Evolutionary conservation across 2,113 vertebrate species (phyloP).

Genomic region (Boleophthalmus pectinirostris): DNA sequence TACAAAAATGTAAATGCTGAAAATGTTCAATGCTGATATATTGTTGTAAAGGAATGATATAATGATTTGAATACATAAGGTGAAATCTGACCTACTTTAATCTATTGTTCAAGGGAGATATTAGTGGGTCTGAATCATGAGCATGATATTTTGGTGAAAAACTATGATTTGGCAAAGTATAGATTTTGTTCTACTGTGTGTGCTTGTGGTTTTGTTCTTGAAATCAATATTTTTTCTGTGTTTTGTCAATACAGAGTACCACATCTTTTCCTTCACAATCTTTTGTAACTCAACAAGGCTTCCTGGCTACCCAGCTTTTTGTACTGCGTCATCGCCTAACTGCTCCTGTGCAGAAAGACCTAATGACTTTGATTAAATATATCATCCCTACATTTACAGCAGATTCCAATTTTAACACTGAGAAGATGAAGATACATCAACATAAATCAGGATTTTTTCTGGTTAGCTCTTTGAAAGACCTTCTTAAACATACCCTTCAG

Average conservation of each 20-base stretch:
- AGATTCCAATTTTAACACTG: not conserved
- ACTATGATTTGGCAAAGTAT: not conserved
- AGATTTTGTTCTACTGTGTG: not conserved
- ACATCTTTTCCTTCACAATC: not conserved
- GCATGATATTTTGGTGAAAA: not conserved
- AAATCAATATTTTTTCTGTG: not conserved
- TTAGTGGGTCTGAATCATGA: not conserved
- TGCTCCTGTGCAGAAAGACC: not conserved
- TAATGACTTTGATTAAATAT: slow-evolving; percentile 19
- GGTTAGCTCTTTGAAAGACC: slow-evolving; percentile 22
- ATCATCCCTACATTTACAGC: slow-evolving; percentile 1
- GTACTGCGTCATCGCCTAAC: slow-evolving; percentile 18
- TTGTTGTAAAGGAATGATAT: too few species aligned
- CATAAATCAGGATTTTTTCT: slow-evolving; percentile 27
- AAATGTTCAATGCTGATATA: too few species aligned
- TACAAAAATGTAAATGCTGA: not conserved
- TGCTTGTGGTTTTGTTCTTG: not conserved
- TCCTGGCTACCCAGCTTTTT: slow-evolving; percentile 16
- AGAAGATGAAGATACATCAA: not conserved
- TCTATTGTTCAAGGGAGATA: too few species aligned
- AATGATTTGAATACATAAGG: too few species aligned
- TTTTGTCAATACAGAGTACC: not conserved
- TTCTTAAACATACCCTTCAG: slow-evolving; percentile 15
- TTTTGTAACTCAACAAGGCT: slow-evolving; percentile 4
- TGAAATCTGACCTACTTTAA: too few species aligned